Evolutionary conservation across 2,888 invertebrate genomes (phyloP), one percentile per base, ranked within the genome.

Genomic region (Zygothrica quintamaculata): DNA sequence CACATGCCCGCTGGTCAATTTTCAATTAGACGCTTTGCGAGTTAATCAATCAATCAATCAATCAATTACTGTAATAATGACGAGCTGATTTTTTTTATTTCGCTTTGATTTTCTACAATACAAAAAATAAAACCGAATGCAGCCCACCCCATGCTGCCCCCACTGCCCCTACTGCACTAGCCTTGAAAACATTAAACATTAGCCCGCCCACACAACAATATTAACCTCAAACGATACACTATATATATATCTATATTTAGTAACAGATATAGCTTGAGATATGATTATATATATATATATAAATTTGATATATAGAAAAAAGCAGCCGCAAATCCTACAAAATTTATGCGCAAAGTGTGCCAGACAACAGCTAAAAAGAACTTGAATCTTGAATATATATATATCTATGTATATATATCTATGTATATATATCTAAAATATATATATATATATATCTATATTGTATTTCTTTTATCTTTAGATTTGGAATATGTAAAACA

Each of bases 11-110:
- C 16, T 62, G 77, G 75, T 66, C 82, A 78, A 52, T 68, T 76
- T 62, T 67, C 80, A 76, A 80, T 80, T 80, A 70, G 44, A 70
- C n/a, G 74, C 60, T 48, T 51, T 64, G 76, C 72, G 65, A 84
- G 85, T 81, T 78, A 87, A 81, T 87, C 82, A 84, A 82, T 82
- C 84, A 82, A 82, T 82, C 82, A 82, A 82, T 87, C 84, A 82
- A 82, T 82, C 82, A 82, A 82, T 87, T 87, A 87, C 76, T 62
- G 59, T 64, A 77, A 87, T 87, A 82, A 87, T 77, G 74, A 50
- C 61, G 61, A 66, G 74, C 66, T 66, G 75, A 77, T 75, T 77
- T 75, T 22, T 42, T n/a, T n/a, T n/a, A n/a, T n/a, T n/a, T n/a
- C n/a, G n/a, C n/a, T n/a, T 36, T 47, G 55, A 77, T 77, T 80